These are phyloP conservation scores for Microchirus variegatus DNA, from an alignment of 2,797 vertebrate genomes.

Conservation along the genomic window DNA sequence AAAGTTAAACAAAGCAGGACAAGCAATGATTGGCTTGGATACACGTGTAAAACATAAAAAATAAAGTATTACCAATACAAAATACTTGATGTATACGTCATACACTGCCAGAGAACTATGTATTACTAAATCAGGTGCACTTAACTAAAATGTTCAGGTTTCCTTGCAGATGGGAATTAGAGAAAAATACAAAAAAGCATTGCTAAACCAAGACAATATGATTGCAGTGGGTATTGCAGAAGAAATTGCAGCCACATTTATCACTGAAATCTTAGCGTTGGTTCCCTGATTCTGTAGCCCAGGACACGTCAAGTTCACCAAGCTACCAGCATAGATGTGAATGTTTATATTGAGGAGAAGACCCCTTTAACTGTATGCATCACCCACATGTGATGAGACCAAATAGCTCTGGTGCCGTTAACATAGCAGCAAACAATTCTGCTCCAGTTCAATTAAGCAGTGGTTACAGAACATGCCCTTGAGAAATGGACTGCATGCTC, in stretches of 20 bases:
- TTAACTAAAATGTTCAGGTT: no score
- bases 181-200: not conserved
- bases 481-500: slow-evolving; percentile 76
- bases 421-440: slow-evolving; percentile 66
- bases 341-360: not conserved
- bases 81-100: no score
- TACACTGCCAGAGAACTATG: no score
- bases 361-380: slow-evolving; percentile 11
- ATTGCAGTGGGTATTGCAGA: slow-evolving; percentile 15
- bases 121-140: no score
- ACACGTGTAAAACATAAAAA: no score
- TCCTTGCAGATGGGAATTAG: no score
- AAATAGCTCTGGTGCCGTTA: slow-evolving; percentile 48
- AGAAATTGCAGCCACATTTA: slow-evolving; percentile 21
- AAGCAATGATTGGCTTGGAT: no score
- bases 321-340: slow-evolving; percentile 4
- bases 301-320: slow-evolving; percentile 20
- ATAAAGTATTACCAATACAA: no score
- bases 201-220: not conserved
- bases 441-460: slow-evolving; percentile 71
- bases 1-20: no score
- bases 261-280: slow-evolving; percentile 26
- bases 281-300: slow-evolving; percentile 16
- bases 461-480: slow-evolving; percentile 75
- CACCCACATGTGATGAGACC: slow-evolving; percentile 44